Conservation (phyloP, 2,113 vertebrate species). For the Colaptes auratus region DNA sequence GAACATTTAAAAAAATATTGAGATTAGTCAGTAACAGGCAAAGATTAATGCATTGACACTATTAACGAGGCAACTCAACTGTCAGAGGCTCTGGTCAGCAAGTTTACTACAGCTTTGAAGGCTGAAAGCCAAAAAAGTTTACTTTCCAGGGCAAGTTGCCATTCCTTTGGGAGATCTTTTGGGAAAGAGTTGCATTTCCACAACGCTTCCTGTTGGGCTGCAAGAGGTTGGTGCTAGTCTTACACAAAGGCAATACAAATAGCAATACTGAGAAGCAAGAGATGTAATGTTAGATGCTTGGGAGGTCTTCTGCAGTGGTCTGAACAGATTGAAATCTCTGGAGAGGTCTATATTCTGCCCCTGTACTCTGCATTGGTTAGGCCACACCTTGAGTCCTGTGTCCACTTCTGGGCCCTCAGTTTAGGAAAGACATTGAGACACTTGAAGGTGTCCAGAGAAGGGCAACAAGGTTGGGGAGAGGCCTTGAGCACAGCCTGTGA, state of each 20-base stretch:
- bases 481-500: too few species aligned
- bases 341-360: too few species aligned
- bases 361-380: too few species aligned
- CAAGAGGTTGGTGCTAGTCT: background rate
- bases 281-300: too few species aligned
- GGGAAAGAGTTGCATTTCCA: background rate
- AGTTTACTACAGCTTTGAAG: background rate
- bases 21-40: slow-evolving; percentile 43
- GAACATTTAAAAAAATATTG: slow-evolving; percentile 50
- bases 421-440: too few species aligned
- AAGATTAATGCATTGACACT: slow-evolving; percentile 45
- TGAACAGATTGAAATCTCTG: background rate
- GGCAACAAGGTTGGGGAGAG: too few species aligned
- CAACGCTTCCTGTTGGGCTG: background rate
- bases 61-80: slow-evolving; percentile 5
- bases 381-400: too few species aligned
- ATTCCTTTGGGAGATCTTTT: background rate
- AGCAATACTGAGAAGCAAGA: too few species aligned
- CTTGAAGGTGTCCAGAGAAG: too few species aligned
- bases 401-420: too few species aligned
- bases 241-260: rapidly evolving
- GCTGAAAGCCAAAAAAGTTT: background rate
- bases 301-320: too few species aligned
- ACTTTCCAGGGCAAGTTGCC: background rate
- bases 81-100: background rate